These are phyloP conservation scores for Tenthredo mesomela DNA, from an alignment of 2,888 invertebrate genomes.

Conservation along the genomic window DNA sequence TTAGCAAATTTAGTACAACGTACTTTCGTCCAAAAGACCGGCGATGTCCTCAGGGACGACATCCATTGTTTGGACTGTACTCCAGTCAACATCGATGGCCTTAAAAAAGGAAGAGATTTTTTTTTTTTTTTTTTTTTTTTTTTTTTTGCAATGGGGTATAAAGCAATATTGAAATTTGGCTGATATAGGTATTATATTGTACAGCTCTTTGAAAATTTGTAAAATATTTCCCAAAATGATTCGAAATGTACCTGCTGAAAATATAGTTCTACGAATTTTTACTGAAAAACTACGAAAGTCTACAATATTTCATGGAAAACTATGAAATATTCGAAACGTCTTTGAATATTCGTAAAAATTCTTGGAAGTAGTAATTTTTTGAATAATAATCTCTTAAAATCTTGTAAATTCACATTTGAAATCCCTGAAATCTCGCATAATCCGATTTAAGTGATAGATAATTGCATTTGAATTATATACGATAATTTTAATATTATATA, in stretches of 20 bases:
- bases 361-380: background rate
- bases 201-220: no score
- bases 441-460: no score
- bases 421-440: background rate
- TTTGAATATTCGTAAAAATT: background rate
- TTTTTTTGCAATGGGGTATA: background rate
- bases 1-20: no score
- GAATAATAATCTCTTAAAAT: background rate
- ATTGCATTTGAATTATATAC: background rate
- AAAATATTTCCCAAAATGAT: no score
- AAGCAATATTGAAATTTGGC: background rate
- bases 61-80: background rate
- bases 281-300: no score
- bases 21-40: background rate
- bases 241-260: no score
- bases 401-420: background rate
- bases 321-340: background rate
- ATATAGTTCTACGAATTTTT: no score
- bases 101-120: background rate
- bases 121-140: no score
- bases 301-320: background rate
- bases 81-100: constrained; percentile 37
- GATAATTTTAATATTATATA: background rate
- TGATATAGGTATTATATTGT: no score
- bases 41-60: background rate